Evolutionary conservation across 2,797 vertebrate genomes (phyloP), one percentile per base, ranked within the genome.

Genomic region (Fistularia tabacaria): DNA sequence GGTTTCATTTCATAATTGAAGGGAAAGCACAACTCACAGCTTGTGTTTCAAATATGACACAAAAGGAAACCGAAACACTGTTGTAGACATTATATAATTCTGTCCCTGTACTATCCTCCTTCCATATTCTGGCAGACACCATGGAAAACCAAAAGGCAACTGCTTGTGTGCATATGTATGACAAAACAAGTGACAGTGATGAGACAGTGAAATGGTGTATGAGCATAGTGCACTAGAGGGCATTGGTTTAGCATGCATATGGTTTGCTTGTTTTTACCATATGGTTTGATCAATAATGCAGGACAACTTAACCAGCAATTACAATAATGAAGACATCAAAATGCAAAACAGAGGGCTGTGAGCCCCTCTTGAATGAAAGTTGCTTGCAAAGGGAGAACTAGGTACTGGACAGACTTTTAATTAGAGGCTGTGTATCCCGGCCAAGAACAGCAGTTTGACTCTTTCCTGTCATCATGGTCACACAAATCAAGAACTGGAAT

Each of bases 291-390:
- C 73, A 80, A 85, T 87, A 83, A 86, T 85, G 74, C 82, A 82
- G 64, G 64, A 49, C 6, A 45, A 71, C 78, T 79, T 81, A 81
- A 82, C 67, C 67, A 71, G 74, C 79, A 79, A 82, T 85, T 86
- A 81, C 78, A 76, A 79, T 69, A 82, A 90, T 88, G 81, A 89
- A 89, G 84, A 88, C 81, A 85, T 88, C 82, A 79, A 81, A 81
- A 88, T 83, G 81, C 76, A 83, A 76, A 84, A 78, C 77, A 62
- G 72, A 66, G 64, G 57, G 57, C 69, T 59, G 69, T 9, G 69
- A 79, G 76, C 77, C 73, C 73, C 73, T 48, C 13, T 80, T 75
- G 69, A 78, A 76, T 83, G 74, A 70, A 75, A 79, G 65, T 62
- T 64, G 71, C 68, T 66, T 75, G 68, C 69, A 68, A 64, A 79